Evolutionary conservation across 2,888 invertebrate species (phyloP).

Genomic region (Oxytorus armatus): DNA sequence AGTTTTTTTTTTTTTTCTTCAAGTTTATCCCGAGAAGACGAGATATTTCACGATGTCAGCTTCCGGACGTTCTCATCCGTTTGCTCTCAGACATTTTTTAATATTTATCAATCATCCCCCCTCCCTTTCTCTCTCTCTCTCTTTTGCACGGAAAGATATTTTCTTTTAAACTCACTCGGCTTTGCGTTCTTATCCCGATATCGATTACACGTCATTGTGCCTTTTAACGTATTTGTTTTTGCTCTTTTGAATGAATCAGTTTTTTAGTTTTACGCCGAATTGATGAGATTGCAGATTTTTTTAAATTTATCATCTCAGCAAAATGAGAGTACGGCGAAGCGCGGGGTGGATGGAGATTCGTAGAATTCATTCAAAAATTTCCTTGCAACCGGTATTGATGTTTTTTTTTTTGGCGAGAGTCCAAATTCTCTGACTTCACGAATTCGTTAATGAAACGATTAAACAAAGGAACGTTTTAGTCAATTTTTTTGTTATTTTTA

Average conservation of each 20-base stretch:
- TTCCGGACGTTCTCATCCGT: constrained; percentile 47
- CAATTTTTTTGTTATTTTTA: constrained; percentile 4
- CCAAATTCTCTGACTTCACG: constrained; percentile 50
- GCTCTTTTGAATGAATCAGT: constrained; percentile 34
- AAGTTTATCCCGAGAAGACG: constrained; percentile 20
- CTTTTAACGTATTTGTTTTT: constrained; percentile 15
- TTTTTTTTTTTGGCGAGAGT: constrained; percentile 28
- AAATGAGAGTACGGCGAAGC: not conserved
- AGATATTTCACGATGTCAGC: constrained; percentile 8
- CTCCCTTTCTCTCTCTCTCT: not conserved
- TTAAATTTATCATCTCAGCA: constrained; percentile 4
- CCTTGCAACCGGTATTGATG: constrained; percentile 7
- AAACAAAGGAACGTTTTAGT: constrained; percentile 35
- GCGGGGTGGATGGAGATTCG: no score
- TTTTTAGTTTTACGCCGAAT: not conserved
- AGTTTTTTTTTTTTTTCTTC: constrained; percentile 1
- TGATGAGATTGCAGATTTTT: not conserved
- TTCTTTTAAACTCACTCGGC: constrained; percentile 26
- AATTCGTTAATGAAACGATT: constrained; percentile 41
- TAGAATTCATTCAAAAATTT: constrained; percentile 47
- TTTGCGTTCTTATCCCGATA: constrained; percentile 41
- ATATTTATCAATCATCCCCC: constrained; percentile 22
- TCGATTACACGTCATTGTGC: constrained; percentile 13
- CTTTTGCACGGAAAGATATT: constrained; percentile 4
- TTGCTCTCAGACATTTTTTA: constrained; percentile 2